Conservation (phyloP, 2,797 vertebrate genomes). For the Avahi laniger region DNA sequence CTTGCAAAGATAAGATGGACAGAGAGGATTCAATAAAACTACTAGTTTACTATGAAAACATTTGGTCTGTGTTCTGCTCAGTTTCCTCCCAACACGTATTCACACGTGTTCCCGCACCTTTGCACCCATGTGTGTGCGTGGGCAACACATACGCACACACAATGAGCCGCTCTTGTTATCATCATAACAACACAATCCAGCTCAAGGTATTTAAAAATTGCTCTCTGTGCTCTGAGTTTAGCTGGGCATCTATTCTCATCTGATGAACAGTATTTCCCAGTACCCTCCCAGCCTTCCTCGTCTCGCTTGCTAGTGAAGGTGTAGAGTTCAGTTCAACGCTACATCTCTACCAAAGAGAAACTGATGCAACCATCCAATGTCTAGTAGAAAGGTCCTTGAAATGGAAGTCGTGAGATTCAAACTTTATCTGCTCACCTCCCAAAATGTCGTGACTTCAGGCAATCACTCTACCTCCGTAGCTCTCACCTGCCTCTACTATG, state of each 20-base stretch:
- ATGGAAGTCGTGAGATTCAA: not conserved
- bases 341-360: not conserved
- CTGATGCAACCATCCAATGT: rapidly evolving
- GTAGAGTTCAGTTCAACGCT: not conserved
- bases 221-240: not conserved
- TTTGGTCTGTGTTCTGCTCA: not conserved
- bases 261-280: too few species aligned
- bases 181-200: not conserved
- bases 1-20: slow-evolving; percentile 1
- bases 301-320: not conserved
- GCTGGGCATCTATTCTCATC: not conserved
- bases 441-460: not conserved
- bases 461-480: rapidly evolving
- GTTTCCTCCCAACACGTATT: not conserved
- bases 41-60: not conserved
- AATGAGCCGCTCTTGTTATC: too few species aligned
- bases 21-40: not conserved
- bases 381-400: not conserved
- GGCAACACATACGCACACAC: too few species aligned
- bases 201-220: not conserved
- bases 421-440: not conserved
- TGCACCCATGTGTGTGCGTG: not conserved
- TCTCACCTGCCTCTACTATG: not conserved
- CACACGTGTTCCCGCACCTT: not conserved
- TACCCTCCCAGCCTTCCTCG: not conserved